Evolutionary conservation across 2,888 invertebrate genomes (phyloP), one percentile per base, ranked within the genome.

Genomic region (Phortica magna): DNA sequence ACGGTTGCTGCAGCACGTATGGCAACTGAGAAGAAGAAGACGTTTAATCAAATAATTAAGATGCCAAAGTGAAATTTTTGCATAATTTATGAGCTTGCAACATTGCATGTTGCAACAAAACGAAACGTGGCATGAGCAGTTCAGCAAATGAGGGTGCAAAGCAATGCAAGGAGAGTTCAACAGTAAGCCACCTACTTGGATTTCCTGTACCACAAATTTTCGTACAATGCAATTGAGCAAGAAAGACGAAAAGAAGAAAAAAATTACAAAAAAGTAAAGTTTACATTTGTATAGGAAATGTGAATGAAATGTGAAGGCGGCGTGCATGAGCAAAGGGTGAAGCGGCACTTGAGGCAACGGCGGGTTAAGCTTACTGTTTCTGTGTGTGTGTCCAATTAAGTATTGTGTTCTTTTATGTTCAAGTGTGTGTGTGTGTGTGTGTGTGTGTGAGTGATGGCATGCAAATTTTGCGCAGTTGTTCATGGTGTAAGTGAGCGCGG

Each of bases 351-450:
- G 9, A 9, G 61, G 61, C 59, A 14, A 77, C 64, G 76, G 72
- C 83, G 76, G 76, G 75, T 71, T 76, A 68, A 83, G 83, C 81
- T 81, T 64, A 82, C 86, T 83, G 82, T 88, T 88, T 85, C 85
- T 86, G 88, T 88, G 74, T 84, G 78, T 79, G 22, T 12, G 48
- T 48, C 31, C 31, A 31, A 31, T 72, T 76, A 68, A 83, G 83
- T 80, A 80, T 64, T 82, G 86, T 83, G 82, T 88, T 88, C 84
- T 83, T 86, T 88, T 88, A 73, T 84, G 78, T 79, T 17, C 9
- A 14, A 12, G 48, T 48, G 48, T 6, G 7, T 48, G 2, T 39
- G 76, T 76, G 67, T 78, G 65, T 9, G 31, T 64, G 10, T 31
- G 65, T 65, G 2, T 19, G 65, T 9, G 19, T 61, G 61, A 10